Evolutionary conservation across 2,113 vertebrate genomes (phyloP).

Genomic region (Gobiocypris rarus): DNA sequence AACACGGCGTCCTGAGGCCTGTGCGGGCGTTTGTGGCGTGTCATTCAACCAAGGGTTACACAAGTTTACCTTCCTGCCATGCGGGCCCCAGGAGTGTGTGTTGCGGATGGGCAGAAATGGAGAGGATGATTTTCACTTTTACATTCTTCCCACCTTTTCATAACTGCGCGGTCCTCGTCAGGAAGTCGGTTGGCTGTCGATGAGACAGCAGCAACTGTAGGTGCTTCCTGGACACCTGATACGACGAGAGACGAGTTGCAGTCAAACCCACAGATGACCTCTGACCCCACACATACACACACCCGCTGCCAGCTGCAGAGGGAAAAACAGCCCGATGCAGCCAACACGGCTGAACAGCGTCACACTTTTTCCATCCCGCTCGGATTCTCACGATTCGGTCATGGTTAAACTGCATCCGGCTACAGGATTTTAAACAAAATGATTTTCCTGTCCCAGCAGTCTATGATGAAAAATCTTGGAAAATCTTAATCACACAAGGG

Average conservation of each 20-base stretch:
- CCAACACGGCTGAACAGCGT: not conserved
- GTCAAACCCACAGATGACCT: slow-evolving; percentile 29
- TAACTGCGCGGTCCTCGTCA: slow-evolving; percentile 59
- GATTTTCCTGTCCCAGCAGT: slow-evolving; percentile 4
- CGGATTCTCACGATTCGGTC: slow-evolving; percentile 52
- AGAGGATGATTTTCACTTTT: slow-evolving; percentile 48
- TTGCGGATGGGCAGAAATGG: slow-evolving; percentile 45
- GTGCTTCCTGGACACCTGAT: slow-evolving; percentile 66
- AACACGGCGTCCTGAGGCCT: not conserved
- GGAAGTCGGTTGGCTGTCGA: slow-evolving; percentile 72
- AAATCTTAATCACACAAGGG: not conserved
- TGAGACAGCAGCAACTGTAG: slow-evolving; percentile 78
- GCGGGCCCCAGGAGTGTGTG: slow-evolving; percentile 48
- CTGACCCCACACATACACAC: not conserved
- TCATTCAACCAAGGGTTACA: slow-evolving; percentile 61
- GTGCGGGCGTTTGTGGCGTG: slow-evolving; percentile 8
- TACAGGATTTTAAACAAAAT: slow-evolving; percentile 19
- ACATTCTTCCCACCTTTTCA: slow-evolving; percentile 33
- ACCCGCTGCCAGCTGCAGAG: slow-evolving; percentile 24
- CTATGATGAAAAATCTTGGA: not conserved
- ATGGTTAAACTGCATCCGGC: slow-evolving; percentile 37
- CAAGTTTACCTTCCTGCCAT: slow-evolving; percentile 73
- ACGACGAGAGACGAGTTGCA: slow-evolving; percentile 39
- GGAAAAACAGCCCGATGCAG: slow-evolving; percentile 24
- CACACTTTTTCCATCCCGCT: slow-evolving; percentile 46